Base-by-base conservation (phyloP, 2,797 vertebrate species). In the Chelonia mydas region DNA sequence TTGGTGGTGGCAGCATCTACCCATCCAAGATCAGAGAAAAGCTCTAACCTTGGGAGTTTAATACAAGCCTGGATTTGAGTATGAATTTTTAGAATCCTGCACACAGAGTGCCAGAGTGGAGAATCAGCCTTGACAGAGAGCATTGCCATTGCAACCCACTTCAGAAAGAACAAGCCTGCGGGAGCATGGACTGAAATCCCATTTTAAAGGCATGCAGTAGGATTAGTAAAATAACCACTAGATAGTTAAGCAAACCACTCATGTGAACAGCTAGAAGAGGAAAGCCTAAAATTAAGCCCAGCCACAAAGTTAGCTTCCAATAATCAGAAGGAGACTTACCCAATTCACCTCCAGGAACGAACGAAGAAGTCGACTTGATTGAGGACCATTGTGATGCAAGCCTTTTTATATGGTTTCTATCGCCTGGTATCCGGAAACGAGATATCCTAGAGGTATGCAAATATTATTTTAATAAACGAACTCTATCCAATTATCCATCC, bases 361-460 rank as follows among this genome's bases (percentile, higher is more conserved):
- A 72, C 51, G 92, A 95, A 1, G 92, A 97, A 96, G 94, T 94
- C 86, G 74, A 81, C 33, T 1, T 85, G 94, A 5, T 92, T 93
- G 92, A 50, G 65, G 27, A 89, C 3, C 33, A 1, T 76, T 45
- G 27, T 7, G 81, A 86, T 84, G 92, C 61, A 89, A 95, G 94
- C 86, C 95, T 95, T 96, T 97, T 97, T 96, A 97, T 97, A 96
- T 0, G 84, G 88, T 90, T 93, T 81, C 1, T 7, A 68, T 25
- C 76, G 61, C 91, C 2, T 0, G 45, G 92, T 54, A 33, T 47
- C 92, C 89, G 93, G 96, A 97, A 89, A 87, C 96, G 97, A 97
- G 97, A 93, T 95, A 97, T 93, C 89, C 95, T 91, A 97, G 81
- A 92, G 92, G 96, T 96, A 97, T 97, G 97, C 95, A 96, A 96